Conservation (phyloP, 2,888 invertebrate species). For the Platypus cylindrus region DNA sequence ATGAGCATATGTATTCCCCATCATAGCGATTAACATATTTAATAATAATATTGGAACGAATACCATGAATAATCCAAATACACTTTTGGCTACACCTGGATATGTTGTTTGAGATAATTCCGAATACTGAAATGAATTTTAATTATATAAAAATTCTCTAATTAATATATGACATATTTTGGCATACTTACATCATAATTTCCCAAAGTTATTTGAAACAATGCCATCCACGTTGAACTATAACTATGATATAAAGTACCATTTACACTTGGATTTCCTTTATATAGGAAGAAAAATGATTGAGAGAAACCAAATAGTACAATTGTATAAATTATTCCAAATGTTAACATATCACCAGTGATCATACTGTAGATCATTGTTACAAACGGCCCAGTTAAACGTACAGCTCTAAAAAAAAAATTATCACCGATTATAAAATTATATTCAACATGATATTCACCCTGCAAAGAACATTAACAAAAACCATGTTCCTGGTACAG, state of each 20-base stretch:
- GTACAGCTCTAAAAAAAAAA: conserved; percentile 58
- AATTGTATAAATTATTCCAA: conserved; percentile 92
- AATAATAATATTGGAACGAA: conserved; percentile 91
- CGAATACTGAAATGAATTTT: conserved; percentile 57
- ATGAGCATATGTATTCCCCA: conserved; percentile 98
- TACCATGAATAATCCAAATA: conserved; percentile 97
- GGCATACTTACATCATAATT: conserved; percentile 79
- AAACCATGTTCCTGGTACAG: conserved; percentile 95
- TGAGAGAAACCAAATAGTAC: conserved; percentile 93
- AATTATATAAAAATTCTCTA: neutral
- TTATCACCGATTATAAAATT: neutral
- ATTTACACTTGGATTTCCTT: conserved; percentile 72
- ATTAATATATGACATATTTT: conserved; percentile 1
- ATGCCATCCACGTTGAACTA: conserved; percentile 90
- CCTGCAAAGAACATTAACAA: conserved; percentile 97
- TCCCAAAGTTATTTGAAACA: conserved; percentile 95
- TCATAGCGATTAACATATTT: conserved; percentile 99
- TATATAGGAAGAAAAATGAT: conserved; percentile 89
- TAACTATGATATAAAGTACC: conserved; percentile 73
- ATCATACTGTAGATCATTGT: conserved; percentile 99
- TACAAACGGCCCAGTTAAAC: conserved; percentile 94
- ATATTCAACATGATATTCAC: too few species aligned
- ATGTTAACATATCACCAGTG: conserved; percentile 96
- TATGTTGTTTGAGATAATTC: conserved; percentile 84
- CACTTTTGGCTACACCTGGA: conserved; percentile 82